Evolutionary conservation across 2,888 invertebrate species (phyloP), one percentile per base, ranked within the genome.

Genomic region (Tipula vernalis): DNA sequence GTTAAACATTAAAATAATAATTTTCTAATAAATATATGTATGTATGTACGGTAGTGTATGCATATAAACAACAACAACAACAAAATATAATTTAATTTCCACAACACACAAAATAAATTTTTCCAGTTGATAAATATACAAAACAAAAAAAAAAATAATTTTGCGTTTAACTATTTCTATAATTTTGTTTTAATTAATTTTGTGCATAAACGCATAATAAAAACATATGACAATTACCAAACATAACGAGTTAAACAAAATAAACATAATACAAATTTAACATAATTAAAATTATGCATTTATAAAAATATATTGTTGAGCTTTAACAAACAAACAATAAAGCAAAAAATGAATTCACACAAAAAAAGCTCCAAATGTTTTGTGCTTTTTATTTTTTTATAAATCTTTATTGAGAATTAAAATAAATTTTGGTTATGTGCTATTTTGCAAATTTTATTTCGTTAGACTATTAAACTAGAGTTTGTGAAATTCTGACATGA

Each of bases 171-270:
- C 51, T 51, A 51, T n/a, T 71, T 71, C 12, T 28, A 71, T 71
- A 28, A 71, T 71, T 71, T 71, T 71, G 12, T 71, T 71, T 71
- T 71, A 71, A 71, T 71, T 71, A 71, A 71, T 71, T 71, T 71
- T 71, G 71, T 71, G 71, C 71, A 71, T 71, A 71, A 71, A 71
- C 71, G 71, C 71, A 71, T 71, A 71, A 71, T 71, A 71, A 71
- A 71, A 71, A 71, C 71, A 28, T 71, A 71, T 71, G 71, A 71
- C 71, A 71, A 71, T 71, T 71, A 71, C 71, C 8, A 71, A 71
- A 71, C 71, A 71, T 4, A 71, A 71, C 71, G 71, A 71, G 4
- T 71, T 71, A 28, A 71, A 71, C 28, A 28, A 71, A 71, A 71
- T 28, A 71, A 12, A 71, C 3, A 28, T 71, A 71, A 71, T 71